A percentile compares a stretch with the other conserved stretches of the same genome.
Evolutionary conservation across 2,888 invertebrate genomes (phyloP).

Genomic region (Germaria angustata): DNA sequence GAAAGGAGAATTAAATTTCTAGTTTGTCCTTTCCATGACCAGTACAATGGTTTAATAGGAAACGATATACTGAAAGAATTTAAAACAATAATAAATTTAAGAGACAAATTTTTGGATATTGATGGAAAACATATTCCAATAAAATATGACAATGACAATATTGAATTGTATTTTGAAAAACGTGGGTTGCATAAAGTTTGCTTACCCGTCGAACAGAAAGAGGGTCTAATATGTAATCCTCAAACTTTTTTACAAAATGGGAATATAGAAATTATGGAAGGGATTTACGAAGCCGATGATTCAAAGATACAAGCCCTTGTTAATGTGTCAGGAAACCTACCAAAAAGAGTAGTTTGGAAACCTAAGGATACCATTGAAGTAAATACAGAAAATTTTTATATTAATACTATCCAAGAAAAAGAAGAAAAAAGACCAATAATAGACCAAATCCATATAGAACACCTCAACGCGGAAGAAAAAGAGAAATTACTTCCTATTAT

Average conservation of each 20-base stretch:
- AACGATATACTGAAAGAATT: background rate
- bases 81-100: background rate
- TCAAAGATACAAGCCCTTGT: background rate
- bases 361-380: too few species aligned
- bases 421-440: too few species aligned
- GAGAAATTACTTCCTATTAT: too few species aligned
- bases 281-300: background rate
- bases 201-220: background rate
- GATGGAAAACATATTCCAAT: background rate
- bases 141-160: background rate
- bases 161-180: background rate
- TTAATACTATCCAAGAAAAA: too few species aligned
- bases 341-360: too few species aligned
- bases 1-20: background rate
- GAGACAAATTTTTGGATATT: background rate
- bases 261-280: background rate
- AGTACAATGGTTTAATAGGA: background rate
- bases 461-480: too few species aligned
- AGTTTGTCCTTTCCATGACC: background rate
- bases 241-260: background rate
- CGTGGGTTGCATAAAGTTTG: background rate
- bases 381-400: too few species aligned
- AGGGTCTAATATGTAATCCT: background rate
- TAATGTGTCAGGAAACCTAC: too few species aligned
- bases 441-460: too few species aligned